Conservation (phyloP, 2,113 vertebrate species). For the Carlito syrichta region DNA sequence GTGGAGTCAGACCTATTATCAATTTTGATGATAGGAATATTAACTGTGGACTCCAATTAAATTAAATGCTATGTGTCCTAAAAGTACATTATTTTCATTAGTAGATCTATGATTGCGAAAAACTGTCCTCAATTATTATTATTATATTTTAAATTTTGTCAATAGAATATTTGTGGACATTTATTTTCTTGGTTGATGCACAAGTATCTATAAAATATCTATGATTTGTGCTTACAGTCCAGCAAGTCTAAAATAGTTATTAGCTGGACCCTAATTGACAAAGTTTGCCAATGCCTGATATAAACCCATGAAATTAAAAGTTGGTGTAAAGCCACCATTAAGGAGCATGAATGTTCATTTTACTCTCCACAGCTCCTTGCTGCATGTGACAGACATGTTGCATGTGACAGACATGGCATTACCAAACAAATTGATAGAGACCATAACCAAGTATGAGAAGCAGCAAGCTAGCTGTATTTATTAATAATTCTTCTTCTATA, state of each 20-base stretch:
- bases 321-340: not conserved
- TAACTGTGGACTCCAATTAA: not conserved
- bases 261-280: not conserved
- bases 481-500: not conserved
- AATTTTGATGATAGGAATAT: not conserved
- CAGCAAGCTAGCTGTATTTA: not conserved
- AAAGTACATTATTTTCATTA: not conserved
- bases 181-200: not conserved
- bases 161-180: not conserved
- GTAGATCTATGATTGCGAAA: not conserved
- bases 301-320: no score
- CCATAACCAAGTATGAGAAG: not conserved
- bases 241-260: not conserved
- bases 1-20: not conserved
- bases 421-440: not conserved
- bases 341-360: not conserved
- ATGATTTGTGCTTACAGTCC: not conserved
- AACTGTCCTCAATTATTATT: not conserved
- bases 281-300: not conserved
- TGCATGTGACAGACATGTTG: not conserved
- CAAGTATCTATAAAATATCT: not conserved
- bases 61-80: not conserved
- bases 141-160: not conserved
- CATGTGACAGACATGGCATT: not conserved
- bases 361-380: not conserved